A percentile compares a stretch with the other conserved stretches of the same genome.
These are phyloP conservation scores for Procavia capensis DNA, from an alignment of 2,113 vertebrate species.

Conservation along the genomic window DNA sequence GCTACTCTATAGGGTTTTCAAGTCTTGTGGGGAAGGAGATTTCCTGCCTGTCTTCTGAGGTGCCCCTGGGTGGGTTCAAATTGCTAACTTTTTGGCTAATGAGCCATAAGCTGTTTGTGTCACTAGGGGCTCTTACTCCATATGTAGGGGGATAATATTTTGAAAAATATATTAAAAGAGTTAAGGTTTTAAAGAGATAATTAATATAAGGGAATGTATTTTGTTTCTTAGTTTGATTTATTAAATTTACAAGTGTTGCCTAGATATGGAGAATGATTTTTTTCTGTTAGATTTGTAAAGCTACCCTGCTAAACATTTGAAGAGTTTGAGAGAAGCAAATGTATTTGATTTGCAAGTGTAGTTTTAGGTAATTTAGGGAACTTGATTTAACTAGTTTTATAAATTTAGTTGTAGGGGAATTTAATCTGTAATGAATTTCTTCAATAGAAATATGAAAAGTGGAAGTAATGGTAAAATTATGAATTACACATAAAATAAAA, in stretches of 20 bases:
- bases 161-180: constrained; percentile 41
- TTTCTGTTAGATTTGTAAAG: no score
- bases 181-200: not conserved
- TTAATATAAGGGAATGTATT: constrained; percentile 48
- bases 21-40: no score
- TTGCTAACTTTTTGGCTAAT: no score
- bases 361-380: constrained; percentile 18
- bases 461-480: constrained; percentile 16
- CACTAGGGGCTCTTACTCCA: not conserved
- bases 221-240: not conserved
- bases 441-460: constrained; percentile 7
- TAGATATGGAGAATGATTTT: no score
- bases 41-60: no score
- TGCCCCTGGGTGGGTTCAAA: no score
- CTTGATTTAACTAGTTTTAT: constrained; percentile 45
- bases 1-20: no score
- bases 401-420: constrained; percentile 15
- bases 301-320: not conserved
- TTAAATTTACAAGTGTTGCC: not conserved
- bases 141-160: constrained; percentile 19
- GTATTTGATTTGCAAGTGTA: constrained; percentile 37
- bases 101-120: no score
- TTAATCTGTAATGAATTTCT: constrained; percentile 20
- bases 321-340: not conserved
- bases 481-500: not conserved